Percentiles rank a stretch among this genome's conserved stretches.
These are phyloP conservation scores for Muntiacus muntjak DNA, from an alignment of 2,113 vertebrate genomes.

Conservation along the genomic window DNA sequence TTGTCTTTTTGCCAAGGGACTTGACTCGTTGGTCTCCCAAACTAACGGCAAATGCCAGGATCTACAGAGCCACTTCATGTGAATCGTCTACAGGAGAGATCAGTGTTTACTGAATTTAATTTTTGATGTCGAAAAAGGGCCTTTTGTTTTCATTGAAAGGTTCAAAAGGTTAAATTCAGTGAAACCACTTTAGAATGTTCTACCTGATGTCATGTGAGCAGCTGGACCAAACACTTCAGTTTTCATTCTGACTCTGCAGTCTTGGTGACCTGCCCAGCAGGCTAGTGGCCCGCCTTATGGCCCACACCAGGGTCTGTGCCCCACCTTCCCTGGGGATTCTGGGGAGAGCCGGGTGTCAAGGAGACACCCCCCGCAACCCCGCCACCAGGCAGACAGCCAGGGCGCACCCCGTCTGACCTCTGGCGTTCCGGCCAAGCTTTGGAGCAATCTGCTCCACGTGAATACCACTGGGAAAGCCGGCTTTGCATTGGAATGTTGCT, in stretches of 20 bases:
- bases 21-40: accelerated
- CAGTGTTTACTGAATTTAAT: background rate
- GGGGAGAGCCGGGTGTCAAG: accelerated
- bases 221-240: background rate
- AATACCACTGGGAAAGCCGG: background rate
- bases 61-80: background rate
- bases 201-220: background rate
- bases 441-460: background rate
- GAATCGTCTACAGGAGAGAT: accelerated
- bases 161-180: background rate
- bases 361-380: background rate
- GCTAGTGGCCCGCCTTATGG: background rate
- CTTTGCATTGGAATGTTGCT: accelerated
- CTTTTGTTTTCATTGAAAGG: background rate
- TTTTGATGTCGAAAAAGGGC: background rate
- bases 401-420: background rate
- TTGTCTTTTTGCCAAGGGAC: background rate
- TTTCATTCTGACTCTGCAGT: background rate
- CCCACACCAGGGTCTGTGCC: background rate
- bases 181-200: background rate
- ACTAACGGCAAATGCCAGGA: accelerated
- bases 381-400: background rate
- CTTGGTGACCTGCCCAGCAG: background rate
- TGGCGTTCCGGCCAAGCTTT: accelerated
- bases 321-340: background rate